These are phyloP conservation scores for Zophobas atratus DNA, from an alignment of 1,140 invertebrate genomes.

Conservation along the genomic window DNA sequence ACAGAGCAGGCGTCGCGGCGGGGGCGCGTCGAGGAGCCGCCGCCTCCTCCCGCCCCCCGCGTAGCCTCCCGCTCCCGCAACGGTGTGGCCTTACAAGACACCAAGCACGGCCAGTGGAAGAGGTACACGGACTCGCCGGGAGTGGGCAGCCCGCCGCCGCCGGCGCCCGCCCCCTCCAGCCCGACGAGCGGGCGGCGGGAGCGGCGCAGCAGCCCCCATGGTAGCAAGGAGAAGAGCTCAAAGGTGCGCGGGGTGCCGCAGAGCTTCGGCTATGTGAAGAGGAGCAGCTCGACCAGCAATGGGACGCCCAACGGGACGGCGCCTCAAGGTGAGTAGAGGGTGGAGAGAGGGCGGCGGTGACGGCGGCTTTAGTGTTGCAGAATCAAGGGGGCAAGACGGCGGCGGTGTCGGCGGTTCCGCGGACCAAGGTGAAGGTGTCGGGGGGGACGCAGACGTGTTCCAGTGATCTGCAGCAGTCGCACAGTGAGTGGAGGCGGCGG, in stretches of 20 bases:
- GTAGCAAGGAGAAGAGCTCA: conserved; percentile 55
- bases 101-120: conserved; percentile 62
- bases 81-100: conserved; percentile 53
- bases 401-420: conserved; percentile 86
- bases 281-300: conserved; percentile 74
- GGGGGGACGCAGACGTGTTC: conserved; percentile 91
- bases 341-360: neutral
- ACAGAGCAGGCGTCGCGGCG: conserved; percentile 59
- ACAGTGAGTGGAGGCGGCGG: conserved; percentile 71
- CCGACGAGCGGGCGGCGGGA: conserved; percentile 68
- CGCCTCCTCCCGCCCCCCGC: conserved; percentile 58
- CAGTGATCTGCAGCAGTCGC: conserved; percentile 80
- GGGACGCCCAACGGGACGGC: conserved; percentile 49
- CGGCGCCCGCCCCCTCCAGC: conserved; percentile 68
- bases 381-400: conserved; percentile 75
- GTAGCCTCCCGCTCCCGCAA: conserved; percentile 51
- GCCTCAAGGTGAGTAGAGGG: conserved; percentile 36
- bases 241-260: conserved; percentile 77
- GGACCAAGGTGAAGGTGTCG: conserved; percentile 87
- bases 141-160: conserved; percentile 71
- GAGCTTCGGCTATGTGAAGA: conserved; percentile 87
- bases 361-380: conserved; percentile 56
- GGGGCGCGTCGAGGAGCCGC: conserved; percentile 62
- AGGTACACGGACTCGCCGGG: conserved; percentile 71
- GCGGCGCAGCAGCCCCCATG: conserved; percentile 68